Conservation (phyloP, 2,113 vertebrate genomes). For the Condylura cristata region DNA sequence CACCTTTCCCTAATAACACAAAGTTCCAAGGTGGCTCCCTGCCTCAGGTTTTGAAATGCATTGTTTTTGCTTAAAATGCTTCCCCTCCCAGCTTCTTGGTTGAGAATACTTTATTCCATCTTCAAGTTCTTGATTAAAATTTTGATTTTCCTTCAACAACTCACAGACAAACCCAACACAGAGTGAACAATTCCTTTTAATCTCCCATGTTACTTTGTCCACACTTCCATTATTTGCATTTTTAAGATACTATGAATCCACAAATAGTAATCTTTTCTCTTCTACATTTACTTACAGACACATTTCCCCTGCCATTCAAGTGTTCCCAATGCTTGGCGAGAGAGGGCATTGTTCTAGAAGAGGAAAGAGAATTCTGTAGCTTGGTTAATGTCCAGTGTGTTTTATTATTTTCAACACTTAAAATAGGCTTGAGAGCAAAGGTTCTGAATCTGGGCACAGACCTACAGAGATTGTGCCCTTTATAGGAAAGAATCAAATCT, state of each 20-base stretch:
- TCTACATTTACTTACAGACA: background rate
- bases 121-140: slow-evolving; percentile 13
- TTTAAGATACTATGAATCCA: background rate
- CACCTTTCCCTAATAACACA: background rate
- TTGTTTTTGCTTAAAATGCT: background rate
- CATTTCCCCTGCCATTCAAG: background rate
- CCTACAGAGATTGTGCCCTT: background rate
- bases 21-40: background rate
- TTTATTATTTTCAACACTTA: background rate
- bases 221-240: background rate
- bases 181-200: background rate
- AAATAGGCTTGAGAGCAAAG: background rate
- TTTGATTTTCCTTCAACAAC: background rate
- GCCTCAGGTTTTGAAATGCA: background rate
- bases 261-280: background rate
- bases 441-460: background rate
- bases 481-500: background rate
- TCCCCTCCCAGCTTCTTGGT: background rate
- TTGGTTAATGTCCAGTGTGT: background rate
- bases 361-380: background rate
- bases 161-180: background rate
- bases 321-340: background rate
- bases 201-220: background rate
- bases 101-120: background rate
- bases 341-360: background rate